phyloP scores from a whole-genome alignment of 2,113 vertebrate genomes.

The Aythya baeri region DNA sequence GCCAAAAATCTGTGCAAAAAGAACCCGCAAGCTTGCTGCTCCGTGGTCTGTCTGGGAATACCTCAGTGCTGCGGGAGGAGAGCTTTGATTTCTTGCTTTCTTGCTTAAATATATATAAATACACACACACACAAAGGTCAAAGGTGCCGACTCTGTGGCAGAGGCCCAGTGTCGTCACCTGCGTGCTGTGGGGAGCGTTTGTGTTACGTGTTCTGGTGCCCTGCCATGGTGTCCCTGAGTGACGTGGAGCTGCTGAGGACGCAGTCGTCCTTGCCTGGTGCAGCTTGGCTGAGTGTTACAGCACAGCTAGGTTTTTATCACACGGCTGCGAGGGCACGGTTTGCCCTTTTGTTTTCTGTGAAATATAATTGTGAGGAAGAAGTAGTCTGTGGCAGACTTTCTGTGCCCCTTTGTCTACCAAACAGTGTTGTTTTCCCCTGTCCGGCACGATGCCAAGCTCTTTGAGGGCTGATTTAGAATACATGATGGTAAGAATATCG shows the following conservation, averaged over 20 bases:
- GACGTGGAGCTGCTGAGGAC: neutral
- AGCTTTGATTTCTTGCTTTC: too few relatives aligned
- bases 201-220: neutral
- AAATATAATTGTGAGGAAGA: too few relatives aligned
- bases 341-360: too few relatives aligned
- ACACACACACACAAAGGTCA: too few relatives aligned
- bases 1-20: neutral
- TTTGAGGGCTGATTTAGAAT: too few relatives aligned
- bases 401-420: too few relatives aligned
- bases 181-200: fast-evolving
- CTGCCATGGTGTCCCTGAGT: neutral
- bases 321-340: too few relatives aligned
- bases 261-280: neutral
- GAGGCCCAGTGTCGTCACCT: neutral
- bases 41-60: neutral
- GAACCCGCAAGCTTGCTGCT: neutral
- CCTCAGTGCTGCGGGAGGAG: fast-evolving
- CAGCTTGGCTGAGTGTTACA: neutral
- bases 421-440: too few relatives aligned
- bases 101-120: too few relatives aligned
- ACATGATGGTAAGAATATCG: too few relatives aligned
- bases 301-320: neutral
- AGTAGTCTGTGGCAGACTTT: too few relatives aligned
- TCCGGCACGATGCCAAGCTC: too few relatives aligned
- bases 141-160: neutral